Evolutionary conservation across 2,888 invertebrate species (phyloP).

Genomic region (Platycheirus rosarum): DNA sequence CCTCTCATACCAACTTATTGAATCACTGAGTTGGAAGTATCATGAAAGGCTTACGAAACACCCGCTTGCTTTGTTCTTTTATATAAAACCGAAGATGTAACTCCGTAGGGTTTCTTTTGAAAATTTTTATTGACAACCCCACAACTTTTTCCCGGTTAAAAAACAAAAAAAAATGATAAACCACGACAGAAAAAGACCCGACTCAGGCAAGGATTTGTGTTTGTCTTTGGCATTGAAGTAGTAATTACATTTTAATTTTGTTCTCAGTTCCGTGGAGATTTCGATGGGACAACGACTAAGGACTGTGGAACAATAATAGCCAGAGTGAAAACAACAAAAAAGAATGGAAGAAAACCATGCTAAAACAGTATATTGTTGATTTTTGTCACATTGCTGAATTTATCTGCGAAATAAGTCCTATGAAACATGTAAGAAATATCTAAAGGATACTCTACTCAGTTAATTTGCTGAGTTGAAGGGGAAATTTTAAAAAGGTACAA

Average conservation of each 20-base stretch:
- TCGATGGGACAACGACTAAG: slow-evolving; percentile 4
- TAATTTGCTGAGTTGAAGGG: slow-evolving; percentile 12
- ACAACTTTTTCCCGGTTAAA: slow-evolving; percentile 20
- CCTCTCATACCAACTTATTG: background rate
- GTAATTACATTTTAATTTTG: slow-evolving; percentile 54
- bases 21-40: slow-evolving; percentile 17
- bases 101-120: background rate
- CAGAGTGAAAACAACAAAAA: background rate
- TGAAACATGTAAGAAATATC: background rate
- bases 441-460: slow-evolving; percentile 3
- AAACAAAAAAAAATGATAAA: slow-evolving; percentile 16
- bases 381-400: slow-evolving; percentile 3
- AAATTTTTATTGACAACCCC: background rate
- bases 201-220: slow-evolving; percentile 3
- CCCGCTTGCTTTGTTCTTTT: background rate
- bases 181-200: background rate
- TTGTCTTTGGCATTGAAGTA: slow-evolving; percentile 44
- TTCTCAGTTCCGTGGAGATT: background rate
- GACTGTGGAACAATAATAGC: background rate
- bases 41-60: slow-evolving; percentile 31
- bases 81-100: slow-evolving; percentile 3
- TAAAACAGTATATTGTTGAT: slow-evolving; percentile 17
- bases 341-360: slow-evolving; percentile 2
- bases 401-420: background rate
- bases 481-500: slow-evolving; percentile 1